Percentiles rank a stretch among this genome's conserved stretches.
phyloP scores from a whole-genome alignment of 2,888 invertebrate species.

The Torymus tubicola region DNA sequence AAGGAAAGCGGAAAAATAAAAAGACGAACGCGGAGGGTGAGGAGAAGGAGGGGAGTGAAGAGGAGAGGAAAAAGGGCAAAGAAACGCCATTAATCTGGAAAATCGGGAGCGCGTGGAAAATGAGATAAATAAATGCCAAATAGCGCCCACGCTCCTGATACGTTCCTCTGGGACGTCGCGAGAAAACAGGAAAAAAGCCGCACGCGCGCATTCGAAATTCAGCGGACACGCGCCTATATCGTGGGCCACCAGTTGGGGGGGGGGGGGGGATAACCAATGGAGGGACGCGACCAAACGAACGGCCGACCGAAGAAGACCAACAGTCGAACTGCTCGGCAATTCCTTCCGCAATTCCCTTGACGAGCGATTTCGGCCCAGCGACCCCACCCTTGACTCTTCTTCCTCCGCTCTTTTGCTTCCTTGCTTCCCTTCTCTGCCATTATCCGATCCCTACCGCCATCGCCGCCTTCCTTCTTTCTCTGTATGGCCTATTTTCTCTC shows the following conservation, averaged over 20 bases:
- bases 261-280: background rate
- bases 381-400: background rate
- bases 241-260: background rate
- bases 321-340: constrained; percentile 38
- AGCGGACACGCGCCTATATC: constrained; percentile 15
- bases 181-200: background rate
- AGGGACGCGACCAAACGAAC: background rate
- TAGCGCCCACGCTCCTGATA: constrained; percentile 5
- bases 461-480: no score
- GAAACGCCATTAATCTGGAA: constrained; percentile 47
- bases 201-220: constrained; percentile 36
- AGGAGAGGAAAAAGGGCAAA: background rate
- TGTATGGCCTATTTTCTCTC: no score
- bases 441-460: no score
- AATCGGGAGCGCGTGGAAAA: constrained; percentile 34
- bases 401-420: constrained; percentile 1
- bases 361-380: constrained; percentile 26
- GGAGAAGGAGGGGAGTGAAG: background rate
- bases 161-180: constrained; percentile 26
- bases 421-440: background rate
- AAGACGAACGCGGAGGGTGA: background rate
- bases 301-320: background rate
- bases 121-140: constrained; percentile 41
- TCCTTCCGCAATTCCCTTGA: constrained; percentile 46
- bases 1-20: background rate